These are phyloP conservation scores for Eupithecia insigniata DNA, from an alignment of 2,888 invertebrate species.

Conservation along the genomic window DNA sequence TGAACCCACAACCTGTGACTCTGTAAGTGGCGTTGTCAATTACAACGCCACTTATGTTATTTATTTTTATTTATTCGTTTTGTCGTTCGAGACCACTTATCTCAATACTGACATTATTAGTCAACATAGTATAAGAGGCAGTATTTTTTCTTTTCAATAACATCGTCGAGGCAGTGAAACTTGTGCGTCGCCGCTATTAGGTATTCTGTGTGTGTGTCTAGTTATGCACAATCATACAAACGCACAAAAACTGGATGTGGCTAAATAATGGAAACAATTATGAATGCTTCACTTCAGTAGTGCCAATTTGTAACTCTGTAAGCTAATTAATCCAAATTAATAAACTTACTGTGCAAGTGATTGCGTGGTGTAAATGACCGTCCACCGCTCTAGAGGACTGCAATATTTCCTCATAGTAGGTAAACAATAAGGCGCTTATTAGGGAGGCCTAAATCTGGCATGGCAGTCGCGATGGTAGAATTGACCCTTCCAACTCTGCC, in stretches of 20 bases:
- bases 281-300: slow-evolving; percentile 1
- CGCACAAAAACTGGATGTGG: slow-evolving; percentile 13
- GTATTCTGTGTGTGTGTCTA: background rate
- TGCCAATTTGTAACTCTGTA: slow-evolving; percentile 6
- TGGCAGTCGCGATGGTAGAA: background rate
- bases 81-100: too few relatives aligned
- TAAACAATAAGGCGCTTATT: background rate
- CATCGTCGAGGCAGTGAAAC: background rate
- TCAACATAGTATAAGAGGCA: too few relatives aligned
- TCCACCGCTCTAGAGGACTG: background rate
- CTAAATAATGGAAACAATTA: slow-evolving; percentile 16
- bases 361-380: background rate
- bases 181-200: background rate
- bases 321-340: background rate
- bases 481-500: background rate
- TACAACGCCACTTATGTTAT: background rate
- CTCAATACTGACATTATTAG: too few relatives aligned
- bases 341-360: background rate
- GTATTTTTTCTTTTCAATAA: too few relatives aligned
- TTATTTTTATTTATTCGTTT: too few relatives aligned
- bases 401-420: background rate
- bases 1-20: background rate
- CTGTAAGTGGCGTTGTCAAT: background rate
- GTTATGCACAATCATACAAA: slow-evolving; percentile 18
- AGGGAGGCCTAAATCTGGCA: background rate